Base-by-base conservation (phyloP, 2,797 vertebrate species). In the Limosa lapponica region DNA sequence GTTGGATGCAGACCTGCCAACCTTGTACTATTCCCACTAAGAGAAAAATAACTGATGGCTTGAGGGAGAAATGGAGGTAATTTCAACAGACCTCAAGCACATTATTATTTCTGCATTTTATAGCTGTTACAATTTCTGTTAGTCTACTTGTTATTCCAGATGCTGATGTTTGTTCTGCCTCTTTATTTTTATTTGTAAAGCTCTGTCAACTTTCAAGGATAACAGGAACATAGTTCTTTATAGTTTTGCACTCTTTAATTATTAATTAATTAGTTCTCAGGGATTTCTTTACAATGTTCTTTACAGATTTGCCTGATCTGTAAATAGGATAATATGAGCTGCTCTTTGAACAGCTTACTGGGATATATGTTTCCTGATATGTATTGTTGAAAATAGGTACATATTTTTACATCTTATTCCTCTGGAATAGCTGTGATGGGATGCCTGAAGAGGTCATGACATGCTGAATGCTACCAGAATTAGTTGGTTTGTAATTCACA, bases 11-110 rank as follows among this genome's bases (percentile, higher is more conserved):
- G 74, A 90, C 65, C 57, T 91, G 59, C 71, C 58, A 81, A 32
- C 55, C 52, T 84, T 89, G 55, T 81, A 44, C 34, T 48, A 12
- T 66, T 62, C 20, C 34, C 54, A 28, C 69, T 94, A 93, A 49
- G 55, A 95, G 52, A 79, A 94, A 96, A 88, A 91, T 55, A 69
- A 57, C 49, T 58, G 64, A 89, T 69, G 72, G 30, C n/a, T 95
- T 93, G 73, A 59, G 32, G 51, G 55, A 66, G 51, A 92, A 78
- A 48, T 37, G 34, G 27, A 73, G 52, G 78, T 72, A 92, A 96
- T 90, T 94, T 92, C 62, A 90, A 72, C 39, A 79, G n/a, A 83
- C 24, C 28, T 82, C 80, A 93, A 86, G 62, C 16, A 55, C 24
- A 24, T 75, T 65, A 58, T 65, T 81, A 67, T 93, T 81, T 90